phyloP scores from a whole-genome alignment of 2,797 vertebrate species.

The Acomys russatus region DNA sequence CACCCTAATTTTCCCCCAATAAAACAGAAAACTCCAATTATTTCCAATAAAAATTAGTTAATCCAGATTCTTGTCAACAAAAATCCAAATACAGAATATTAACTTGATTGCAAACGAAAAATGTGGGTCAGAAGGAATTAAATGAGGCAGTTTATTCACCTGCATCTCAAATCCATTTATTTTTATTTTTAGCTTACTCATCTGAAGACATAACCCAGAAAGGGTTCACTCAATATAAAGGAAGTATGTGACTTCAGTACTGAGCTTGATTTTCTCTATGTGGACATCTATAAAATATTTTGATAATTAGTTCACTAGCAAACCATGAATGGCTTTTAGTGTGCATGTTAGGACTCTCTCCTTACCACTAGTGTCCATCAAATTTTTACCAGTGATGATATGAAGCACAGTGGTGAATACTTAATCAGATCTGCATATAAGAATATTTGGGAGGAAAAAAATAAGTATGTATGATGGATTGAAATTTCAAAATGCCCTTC shows the following conservation, averaged over 20 bases:
- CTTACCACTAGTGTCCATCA: neutral
- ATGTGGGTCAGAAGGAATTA: neutral
- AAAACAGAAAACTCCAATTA: neutral
- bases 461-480: neutral
- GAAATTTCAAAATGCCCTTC: neutral
- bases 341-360: neutral
- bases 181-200: conserved; percentile 34
- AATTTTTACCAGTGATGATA: neutral
- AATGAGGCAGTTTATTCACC: neutral
- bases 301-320: neutral
- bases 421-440: neutral
- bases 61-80: neutral
- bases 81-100: neutral
- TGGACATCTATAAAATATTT: neutral
- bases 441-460: neutral
- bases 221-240: neutral
- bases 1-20: neutral
- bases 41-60: neutral
- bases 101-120: neutral
- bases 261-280: neutral
- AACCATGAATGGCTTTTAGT: neutral
- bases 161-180: neutral
- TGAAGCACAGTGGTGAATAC: neutral
- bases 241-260: neutral
- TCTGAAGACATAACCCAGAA: neutral